A percentile compares a stretch with the other conserved stretches of the same genome.
phyloP scores from a whole-genome alignment of 23 tunicate genomes.

The Styela clava region DNA sequence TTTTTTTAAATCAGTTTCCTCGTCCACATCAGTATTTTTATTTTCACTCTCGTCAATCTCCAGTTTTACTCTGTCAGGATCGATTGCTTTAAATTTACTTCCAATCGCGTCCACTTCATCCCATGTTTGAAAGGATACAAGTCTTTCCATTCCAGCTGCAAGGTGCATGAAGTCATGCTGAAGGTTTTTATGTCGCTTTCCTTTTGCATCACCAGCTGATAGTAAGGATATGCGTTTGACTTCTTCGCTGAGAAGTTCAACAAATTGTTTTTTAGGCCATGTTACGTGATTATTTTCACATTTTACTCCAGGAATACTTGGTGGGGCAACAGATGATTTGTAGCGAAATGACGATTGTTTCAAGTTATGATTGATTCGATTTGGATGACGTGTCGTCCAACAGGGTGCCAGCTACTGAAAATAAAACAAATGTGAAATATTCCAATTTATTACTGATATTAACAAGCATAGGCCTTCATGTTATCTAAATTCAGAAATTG shows the following conservation, averaged over 20 bases:
- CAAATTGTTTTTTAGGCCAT: conserved; percentile 2
- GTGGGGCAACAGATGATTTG: background rate
- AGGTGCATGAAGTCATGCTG: background rate
- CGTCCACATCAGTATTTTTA: background rate
- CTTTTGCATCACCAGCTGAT: background rate
- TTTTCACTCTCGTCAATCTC: background rate
- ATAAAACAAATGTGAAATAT: no score
- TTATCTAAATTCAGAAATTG: no score
- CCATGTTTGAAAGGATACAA: conserved; percentile 36
- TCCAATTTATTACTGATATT: no score
- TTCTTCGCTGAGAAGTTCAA: conserved; percentile 11
- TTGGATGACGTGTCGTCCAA: background rate
- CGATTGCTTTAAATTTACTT: conserved; percentile 48
- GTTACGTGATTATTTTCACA: conserved; percentile 9
- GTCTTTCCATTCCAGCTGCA: conserved; percentile 51
- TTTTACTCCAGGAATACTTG: conserved; percentile 1
- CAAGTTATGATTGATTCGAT: background rate
- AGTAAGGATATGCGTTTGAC: background rate
- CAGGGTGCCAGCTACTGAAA: background rate
- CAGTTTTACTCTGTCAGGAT: conserved; percentile 49
- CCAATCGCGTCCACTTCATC: conserved; percentile 44
- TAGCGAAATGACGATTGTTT: background rate
- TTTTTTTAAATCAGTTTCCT: background rate
- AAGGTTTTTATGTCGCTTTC: background rate
- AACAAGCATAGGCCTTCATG: no score